Evolutionary conservation across 2,113 vertebrate species (phyloP), one percentile per base, ranked within the genome.

Genomic region (Rhinoderma darwinii): DNA sequence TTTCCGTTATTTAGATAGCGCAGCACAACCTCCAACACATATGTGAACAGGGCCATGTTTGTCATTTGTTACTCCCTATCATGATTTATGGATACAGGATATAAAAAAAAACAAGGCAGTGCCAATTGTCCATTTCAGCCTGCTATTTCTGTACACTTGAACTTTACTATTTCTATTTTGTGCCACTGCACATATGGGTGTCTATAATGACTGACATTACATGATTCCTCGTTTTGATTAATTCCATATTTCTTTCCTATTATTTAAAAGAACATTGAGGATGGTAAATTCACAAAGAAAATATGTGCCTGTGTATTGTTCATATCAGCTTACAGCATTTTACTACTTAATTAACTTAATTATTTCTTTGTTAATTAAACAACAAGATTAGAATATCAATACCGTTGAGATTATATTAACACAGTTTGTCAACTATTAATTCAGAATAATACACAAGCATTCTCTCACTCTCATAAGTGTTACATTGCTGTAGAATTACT

Each of bases 331-430:
- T 50, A 78, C 51, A 77, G 84, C 73, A 30, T 78, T 44, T 85
- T 76, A 73, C 54, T 74, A 66, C 84, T 66, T 85, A 77, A 85
- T 77, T 85, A 85, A 85, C 39, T 47, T 66, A 85, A 77, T 77
- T 77, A 85, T 85, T 77, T 85, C 41, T 85, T 85, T 85, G 84
- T 85, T 85, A 85, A 85, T 85, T 85, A 85, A 77, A 85, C 73
- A 63, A 84, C 84, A 85, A 85, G 84, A 85, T 85, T 85, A 85
- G 84, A 76, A 85, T 85, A 76, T 66, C 72, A 84, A 76, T 84
- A 61, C 83, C 83, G 9, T 61, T 63, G 83, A 85, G 84, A 85
- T 77, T 77, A 63, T 85, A 85, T 77, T 63, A 77, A 47, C 56
- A 66, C 73, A 77, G 74, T 85, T 85, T 85, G 84, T 77, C 84